Base-by-base conservation (phyloP, 2,113 vertebrate genomes). In the Peromyscus leucopus region DNA sequence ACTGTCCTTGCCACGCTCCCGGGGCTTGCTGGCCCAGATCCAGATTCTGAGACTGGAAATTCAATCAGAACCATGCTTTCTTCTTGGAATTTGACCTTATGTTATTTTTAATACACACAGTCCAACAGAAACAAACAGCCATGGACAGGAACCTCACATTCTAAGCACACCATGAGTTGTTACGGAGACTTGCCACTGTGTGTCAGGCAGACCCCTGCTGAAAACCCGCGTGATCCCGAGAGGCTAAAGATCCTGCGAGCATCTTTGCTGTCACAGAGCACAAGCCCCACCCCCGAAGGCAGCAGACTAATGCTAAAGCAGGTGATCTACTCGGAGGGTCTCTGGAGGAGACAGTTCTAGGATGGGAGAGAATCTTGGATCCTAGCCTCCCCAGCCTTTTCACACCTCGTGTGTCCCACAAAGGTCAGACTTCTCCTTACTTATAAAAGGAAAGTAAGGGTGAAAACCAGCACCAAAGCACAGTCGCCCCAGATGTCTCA, bases 91-190 rank as follows among this genome's bases (percentile, higher is more conserved):
- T 95, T 95, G 96, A 96, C 79, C 88, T 96, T 97, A 83, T 97
- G 95, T 97, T 97, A 96, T 88, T 28, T 96, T 97, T 97, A 97
- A 96, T 89, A 97, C 85, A 33, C 84, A 94, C 51, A 71, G 85
- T 89, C 96, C 90, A 98, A 97, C 94, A 96, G 97, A 96, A 96
- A 97, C 94, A 95, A 97, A 97, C 59, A 97, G 94, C 48, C 46
- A 48, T 65, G 84, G 78, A 95, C 96, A 95, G 76, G 65, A 94
- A 91, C 82, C 75, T 97, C 76, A 91, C 57, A 89, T 95, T 78
- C 61, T 46, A 95, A 93, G 94, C 87, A 86, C 39, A 48, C 31
- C 93, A 92, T 39, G 91, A 82, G 71, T 72, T 71, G 7, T 46
- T 93, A 84, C 85, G 61, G 83, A 95, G 97, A 97, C 46, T 91